phyloP scores from a whole-genome alignment of 2,113 vertebrate genomes.

The Amazona vittata region DNA sequence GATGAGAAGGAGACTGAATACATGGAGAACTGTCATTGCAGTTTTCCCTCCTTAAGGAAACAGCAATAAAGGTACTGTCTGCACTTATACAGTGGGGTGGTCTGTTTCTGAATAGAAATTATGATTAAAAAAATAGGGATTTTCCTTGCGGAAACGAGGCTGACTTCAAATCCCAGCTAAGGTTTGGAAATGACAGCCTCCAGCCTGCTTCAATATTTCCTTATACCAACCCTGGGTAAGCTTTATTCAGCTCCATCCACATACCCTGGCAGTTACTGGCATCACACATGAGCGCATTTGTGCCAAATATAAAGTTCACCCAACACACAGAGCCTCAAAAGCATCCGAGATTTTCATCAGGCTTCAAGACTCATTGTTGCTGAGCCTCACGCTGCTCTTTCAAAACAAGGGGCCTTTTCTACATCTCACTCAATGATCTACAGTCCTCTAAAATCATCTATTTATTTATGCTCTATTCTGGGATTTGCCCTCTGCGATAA shows the following conservation, averaged over 20 bases:
- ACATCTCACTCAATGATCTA: conserved; percentile 72
- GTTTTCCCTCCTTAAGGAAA: background rate
- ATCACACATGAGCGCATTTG: background rate
- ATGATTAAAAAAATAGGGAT: background rate
- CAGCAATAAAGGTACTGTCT: background rate
- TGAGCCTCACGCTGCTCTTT: conserved; percentile 53
- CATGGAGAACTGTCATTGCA: background rate
- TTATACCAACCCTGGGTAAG: conserved; percentile 29
- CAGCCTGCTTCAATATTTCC: conserved; percentile 27
- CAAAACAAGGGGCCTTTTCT: conserved; percentile 77
- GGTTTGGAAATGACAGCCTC: background rate
- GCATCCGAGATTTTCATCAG: conserved; percentile 42
- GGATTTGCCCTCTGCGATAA: conserved; percentile 59
- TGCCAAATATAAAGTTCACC: conserved; percentile 73
- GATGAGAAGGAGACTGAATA: background rate
- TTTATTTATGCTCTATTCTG: conserved; percentile 74
- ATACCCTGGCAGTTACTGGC: conserved; percentile 56
- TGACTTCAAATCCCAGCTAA: conserved; percentile 17
- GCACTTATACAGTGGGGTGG: background rate
- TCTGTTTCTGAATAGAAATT: background rate
- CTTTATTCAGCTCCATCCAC: conserved; percentile 19
- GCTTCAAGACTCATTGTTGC: conserved; percentile 71
- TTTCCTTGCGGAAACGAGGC: background rate
- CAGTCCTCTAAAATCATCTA: conserved; percentile 72
- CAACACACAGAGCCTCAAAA: conserved; percentile 66